Evolutionary conservation across 1,140 invertebrate species (phyloP).

Genomic region (Danaus plexippus): DNA sequence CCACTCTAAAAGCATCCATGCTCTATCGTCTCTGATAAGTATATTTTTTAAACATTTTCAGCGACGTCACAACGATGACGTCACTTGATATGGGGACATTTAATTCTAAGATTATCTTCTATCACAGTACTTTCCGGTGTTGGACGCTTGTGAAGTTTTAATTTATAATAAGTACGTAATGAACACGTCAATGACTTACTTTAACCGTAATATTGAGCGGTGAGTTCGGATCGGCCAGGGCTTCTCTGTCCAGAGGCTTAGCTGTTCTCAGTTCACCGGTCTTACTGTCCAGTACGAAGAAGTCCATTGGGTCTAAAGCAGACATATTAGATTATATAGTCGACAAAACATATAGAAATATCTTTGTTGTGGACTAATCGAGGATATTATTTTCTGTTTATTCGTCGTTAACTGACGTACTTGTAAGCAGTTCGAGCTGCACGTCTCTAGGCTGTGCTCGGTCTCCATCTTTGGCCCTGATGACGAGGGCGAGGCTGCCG

Average conservation of each 20-base stretch:
- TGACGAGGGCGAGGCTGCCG: conserved; percentile 84
- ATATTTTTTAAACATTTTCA: no score
- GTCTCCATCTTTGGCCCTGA: conserved; percentile 88
- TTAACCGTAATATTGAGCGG: conserved; percentile 81
- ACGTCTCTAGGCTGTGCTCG: conserved; percentile 83
- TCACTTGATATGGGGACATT: no score
- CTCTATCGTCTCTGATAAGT: no score
- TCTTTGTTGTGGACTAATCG: not conserved
- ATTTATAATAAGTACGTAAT: no score
- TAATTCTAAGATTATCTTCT: no score
- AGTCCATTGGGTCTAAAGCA: conserved; percentile 85
- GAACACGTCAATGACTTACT: conserved; percentile 52
- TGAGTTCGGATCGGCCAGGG: conserved; percentile 82
- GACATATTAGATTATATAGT: conserved; percentile 1
- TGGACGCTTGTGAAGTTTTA: no score
- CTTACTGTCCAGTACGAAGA: conserved; percentile 84
- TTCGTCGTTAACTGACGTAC: conserved; percentile 71
- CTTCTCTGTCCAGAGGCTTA: conserved; percentile 87
- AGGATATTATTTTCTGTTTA: no score
- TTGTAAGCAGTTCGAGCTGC: conserved; percentile 83
- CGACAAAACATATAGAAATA: not conserved
- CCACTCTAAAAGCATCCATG: no score
- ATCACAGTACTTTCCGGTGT: no score
- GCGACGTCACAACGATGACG: no score
- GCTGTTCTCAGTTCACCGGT: conserved; percentile 87